These are phyloP conservation scores for Megaustenia siamemsis DNA, from an alignment of 2,888 invertebrate species.

Conservation along the genomic window DNA sequence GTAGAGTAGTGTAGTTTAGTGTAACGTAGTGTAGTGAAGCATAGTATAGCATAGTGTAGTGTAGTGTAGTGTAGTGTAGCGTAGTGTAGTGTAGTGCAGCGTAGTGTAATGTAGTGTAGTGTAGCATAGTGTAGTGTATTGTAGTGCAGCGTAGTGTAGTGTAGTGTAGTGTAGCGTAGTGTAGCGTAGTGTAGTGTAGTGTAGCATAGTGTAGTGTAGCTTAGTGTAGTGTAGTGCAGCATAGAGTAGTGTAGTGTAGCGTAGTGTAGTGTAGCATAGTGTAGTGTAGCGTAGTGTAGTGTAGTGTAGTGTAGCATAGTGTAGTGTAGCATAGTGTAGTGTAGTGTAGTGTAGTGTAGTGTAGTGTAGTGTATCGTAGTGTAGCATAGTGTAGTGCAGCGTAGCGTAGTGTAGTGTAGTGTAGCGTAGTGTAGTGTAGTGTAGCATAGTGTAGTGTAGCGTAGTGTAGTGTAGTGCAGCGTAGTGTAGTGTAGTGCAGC, in stretches of 20 bases:
- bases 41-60: conserved; percentile 33
- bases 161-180: conserved; percentile 33
- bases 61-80: conserved; percentile 38
- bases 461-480: conserved; percentile 38
- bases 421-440: conserved; percentile 42
- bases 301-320: conserved; percentile 41
- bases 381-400: conserved; percentile 28
- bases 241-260: conserved; percentile 36
- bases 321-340: conserved; percentile 37
- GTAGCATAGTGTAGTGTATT: conserved; percentile 36
- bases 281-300: conserved; percentile 21
- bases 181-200: conserved; percentile 15
- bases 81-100: conserved; percentile 22
- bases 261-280: conserved; percentile 39
- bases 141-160: conserved; percentile 22
- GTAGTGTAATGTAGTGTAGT: conserved; percentile 39
- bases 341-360: conserved; percentile 25
- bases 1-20: conserved; percentile 29
- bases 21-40: conserved; percentile 32
- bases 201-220: conserved; percentile 1
- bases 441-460: conserved; percentile 34
- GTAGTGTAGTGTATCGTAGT: conserved; percentile 34
- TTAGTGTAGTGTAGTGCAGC: conserved; percentile 14
- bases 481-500: conserved; percentile 32
- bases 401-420: conserved; percentile 33